phyloP scores from a whole-genome alignment of 2,113 vertebrate species.

The Peromyscus californicus region DNA sequence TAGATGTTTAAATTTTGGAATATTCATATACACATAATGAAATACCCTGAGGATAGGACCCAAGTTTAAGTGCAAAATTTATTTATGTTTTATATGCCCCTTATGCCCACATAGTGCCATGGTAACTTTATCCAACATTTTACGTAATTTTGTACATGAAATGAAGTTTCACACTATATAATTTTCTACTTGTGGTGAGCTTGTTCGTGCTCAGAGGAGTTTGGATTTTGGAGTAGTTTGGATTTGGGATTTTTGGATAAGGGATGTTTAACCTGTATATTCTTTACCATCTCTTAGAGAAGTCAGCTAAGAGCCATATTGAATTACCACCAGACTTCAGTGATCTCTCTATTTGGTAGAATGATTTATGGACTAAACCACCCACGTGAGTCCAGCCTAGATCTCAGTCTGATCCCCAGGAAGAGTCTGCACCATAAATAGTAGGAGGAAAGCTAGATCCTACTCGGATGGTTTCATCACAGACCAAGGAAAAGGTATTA shows the following conservation, averaged over 20 bases:
- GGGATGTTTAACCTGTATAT: background rate
- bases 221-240: background rate
- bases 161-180: background rate
- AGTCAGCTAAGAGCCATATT: background rate
- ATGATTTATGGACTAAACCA: slow-evolving; percentile 21
- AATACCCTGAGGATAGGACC: background rate
- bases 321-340: background rate
- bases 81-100: background rate
- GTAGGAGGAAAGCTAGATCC: background rate
- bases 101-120: background rate
- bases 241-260: background rate
- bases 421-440: slow-evolving; percentile 26
- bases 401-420: background rate
- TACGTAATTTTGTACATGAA: slow-evolving; percentile 3
- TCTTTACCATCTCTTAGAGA: background rate
- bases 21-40: background rate
- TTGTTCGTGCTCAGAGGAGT: background rate
- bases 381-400: background rate
- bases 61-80: background rate
- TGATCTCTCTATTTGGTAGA: background rate
- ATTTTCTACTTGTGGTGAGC: background rate
- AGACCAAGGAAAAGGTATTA: background rate
- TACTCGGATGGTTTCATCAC: background rate
- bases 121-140: background rate
- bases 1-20: background rate